phyloP scores from a whole-genome alignment of 2,113 vertebrate genomes.

The Agapornis roseicollis region DNA sequence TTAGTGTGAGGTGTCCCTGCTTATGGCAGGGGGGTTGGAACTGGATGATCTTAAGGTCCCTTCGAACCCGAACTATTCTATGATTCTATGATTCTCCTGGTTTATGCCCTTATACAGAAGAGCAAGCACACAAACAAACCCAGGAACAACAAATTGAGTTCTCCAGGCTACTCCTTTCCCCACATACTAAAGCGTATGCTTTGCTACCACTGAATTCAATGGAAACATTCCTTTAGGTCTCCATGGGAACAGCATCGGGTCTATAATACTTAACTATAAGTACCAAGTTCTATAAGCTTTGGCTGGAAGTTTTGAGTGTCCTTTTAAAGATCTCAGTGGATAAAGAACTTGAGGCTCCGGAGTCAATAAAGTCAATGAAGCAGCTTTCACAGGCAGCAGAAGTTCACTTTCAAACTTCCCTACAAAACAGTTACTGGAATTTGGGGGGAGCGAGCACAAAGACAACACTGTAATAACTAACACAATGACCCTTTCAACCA shows the following conservation, averaged over 20 bases:
- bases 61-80: no score
- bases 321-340: slow-evolving; percentile 33
- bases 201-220: slow-evolving; percentile 44
- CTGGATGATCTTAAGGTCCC: no score
- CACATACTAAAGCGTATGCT: neutral
- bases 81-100: no score
- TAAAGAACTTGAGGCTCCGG: slow-evolving; percentile 31
- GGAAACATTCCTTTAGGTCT: slow-evolving; percentile 48
- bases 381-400: slow-evolving; percentile 40
- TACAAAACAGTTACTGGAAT: slow-evolving; percentile 51
- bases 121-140: neutral
- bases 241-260: slow-evolving; percentile 40
- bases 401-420: slow-evolving; percentile 52
- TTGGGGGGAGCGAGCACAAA: slow-evolving; percentile 37
- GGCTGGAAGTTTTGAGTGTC: slow-evolving; percentile 43
- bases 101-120: neutral
- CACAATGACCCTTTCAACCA: slow-evolving; percentile 60
- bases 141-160: neutral
- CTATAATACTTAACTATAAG: slow-evolving; percentile 45
- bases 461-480: slow-evolving; percentile 56
- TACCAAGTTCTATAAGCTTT: slow-evolving; percentile 55
- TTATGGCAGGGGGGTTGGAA: no score
- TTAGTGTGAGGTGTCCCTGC: no score
- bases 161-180: neutral
- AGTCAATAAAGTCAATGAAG: slow-evolving; percentile 57